Percentiles rank a stretch among this genome's conserved stretches.
phyloP scores from a whole-genome alignment of 2,888 invertebrate genomes.

The Limnephilus rhombicus region DNA sequence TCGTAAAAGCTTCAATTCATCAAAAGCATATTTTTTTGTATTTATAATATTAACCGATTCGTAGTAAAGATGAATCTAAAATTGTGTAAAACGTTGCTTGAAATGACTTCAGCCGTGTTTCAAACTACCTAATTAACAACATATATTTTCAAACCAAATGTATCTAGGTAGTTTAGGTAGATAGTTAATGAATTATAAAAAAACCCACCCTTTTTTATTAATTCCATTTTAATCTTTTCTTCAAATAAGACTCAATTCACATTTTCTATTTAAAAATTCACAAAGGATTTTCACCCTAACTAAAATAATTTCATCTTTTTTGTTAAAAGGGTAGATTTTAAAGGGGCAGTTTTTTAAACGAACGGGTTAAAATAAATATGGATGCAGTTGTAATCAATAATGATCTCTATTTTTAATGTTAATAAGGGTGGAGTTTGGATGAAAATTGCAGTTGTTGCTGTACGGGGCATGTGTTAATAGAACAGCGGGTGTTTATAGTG shows the following conservation, averaged over 20 bases:
- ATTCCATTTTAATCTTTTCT: constrained; percentile 28
- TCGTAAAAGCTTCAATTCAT: too few species aligned
- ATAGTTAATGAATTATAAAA: background rate
- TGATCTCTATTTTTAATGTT: background rate
- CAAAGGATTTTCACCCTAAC: background rate
- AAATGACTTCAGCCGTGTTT: too few species aligned
- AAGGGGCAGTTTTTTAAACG: constrained; percentile 37
- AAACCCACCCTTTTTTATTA: constrained; percentile 2
- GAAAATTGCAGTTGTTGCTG: background rate
- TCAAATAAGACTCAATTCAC: constrained; percentile 23
- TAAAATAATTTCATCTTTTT: constrained; percentile 1
- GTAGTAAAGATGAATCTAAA: too few species aligned
- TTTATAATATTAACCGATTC: too few species aligned
- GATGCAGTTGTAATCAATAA: background rate
- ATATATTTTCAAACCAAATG: background rate
- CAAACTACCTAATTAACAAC: background rate
- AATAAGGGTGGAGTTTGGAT: background rate
- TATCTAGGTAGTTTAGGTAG: background rate
- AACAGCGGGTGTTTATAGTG: background rate
- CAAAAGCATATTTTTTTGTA: too few species aligned
- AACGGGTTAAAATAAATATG: constrained; percentile 42
- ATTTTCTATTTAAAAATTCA: constrained; percentile 29
- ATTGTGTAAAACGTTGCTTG: too few species aligned
- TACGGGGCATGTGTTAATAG: background rate
- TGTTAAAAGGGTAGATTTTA: background rate